Conservation (phyloP, 2,888 invertebrate genomes). For the Drosophila limbata region DNA sequence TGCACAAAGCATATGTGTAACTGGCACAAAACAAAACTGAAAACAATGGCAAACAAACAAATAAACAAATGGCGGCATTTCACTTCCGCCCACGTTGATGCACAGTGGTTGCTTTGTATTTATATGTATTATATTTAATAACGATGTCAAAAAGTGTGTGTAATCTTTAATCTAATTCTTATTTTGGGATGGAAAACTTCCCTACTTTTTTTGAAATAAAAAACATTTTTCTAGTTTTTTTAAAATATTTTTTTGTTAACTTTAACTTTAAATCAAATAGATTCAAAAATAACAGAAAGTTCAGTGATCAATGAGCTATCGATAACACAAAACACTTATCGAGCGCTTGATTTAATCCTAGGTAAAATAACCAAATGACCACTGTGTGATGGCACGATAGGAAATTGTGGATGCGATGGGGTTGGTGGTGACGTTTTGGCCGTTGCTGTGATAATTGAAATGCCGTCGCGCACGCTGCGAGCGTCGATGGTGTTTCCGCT, state of each 20-base stretch:
- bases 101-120: not conserved
- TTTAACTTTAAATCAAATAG: not conserved
- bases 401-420: not conserved
- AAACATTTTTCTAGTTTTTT: too few relatives aligned
- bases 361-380: not conserved
- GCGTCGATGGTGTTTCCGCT: slow-evolving; percentile 60
- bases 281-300: not conserved
- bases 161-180: not conserved
- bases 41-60: slow-evolving; percentile 42
- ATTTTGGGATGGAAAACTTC: too few relatives aligned
- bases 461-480: slow-evolving; percentile 50
- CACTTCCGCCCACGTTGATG: slow-evolving; percentile 4
- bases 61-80: slow-evolving; percentile 35
- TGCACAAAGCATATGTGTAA: slow-evolving; percentile 51
- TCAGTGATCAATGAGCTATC: not conserved
- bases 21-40: slow-evolving; percentile 24
- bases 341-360: not conserved
- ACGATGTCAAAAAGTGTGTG: not conserved
- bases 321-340: not conserved
- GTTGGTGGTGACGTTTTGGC: slow-evolving; percentile 1
- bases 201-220: too few relatives aligned
- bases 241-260: too few relatives aligned
- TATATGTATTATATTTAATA: not conserved
- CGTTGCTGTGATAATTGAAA: slow-evolving; percentile 66
- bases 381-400: not conserved